phyloP scores from a whole-genome alignment of 1,140 invertebrate species.

The Paraescarpia echinospica region DNA sequence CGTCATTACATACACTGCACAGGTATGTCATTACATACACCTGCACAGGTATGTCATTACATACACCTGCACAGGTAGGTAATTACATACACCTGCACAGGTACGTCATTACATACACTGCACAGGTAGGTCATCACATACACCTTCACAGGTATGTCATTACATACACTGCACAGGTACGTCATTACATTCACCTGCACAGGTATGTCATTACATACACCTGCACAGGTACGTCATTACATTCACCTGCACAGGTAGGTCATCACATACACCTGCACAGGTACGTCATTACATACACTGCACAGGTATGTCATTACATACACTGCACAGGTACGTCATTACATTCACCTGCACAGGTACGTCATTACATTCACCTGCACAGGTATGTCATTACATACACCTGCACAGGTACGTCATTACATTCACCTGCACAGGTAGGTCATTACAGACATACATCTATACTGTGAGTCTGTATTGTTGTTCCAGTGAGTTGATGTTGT shows the following conservation, averaged over 20 bases:
- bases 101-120: conserved; percentile 31
- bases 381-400: too few relatives aligned
- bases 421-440: background rate
- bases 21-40: conserved; percentile 35
- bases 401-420: conserved; percentile 49
- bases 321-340: conserved; percentile 48
- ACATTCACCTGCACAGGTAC: background rate
- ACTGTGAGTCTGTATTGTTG: conserved; percentile 31
- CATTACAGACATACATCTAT: conserved; percentile 46
- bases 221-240: too few relatives aligned
- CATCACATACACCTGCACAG: background rate
- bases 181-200: background rate
- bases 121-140: conserved; percentile 33
- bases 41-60: conserved; percentile 18
- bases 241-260: conserved; percentile 52
- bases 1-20: conserved; percentile 54
- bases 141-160: too few relatives aligned
- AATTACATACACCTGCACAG: conserved; percentile 54
- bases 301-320: too few relatives aligned
- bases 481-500: conserved; percentile 3
- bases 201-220: conserved; percentile 38
- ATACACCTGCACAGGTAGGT: too few relatives aligned
- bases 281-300: conserved; percentile 41
- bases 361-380: conserved; percentile 47
- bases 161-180: conserved; percentile 53